Evolutionary conservation across 2,113 vertebrate species (phyloP), one percentile per base, ranked within the genome.

Genomic region (Bostrychus sinensis): DNA sequence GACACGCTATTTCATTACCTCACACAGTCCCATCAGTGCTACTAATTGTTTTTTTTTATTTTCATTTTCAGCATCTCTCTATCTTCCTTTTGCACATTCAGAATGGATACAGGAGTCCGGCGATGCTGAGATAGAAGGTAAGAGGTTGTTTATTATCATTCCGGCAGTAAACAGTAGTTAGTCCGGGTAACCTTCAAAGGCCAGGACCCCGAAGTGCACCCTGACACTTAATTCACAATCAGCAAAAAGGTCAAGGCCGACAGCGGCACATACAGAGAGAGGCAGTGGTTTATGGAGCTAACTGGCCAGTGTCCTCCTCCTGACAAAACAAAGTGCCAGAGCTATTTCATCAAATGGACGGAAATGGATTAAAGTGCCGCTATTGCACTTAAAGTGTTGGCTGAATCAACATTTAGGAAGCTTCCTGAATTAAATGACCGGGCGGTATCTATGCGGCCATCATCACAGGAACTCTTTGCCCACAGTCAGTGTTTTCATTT

Each of bases 1-100:
- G 80, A 89, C 78, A 72, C 62, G 56, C 82, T 64, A 85, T 87
- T 84, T 89, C 87, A 90, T 91, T 86, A 91, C 80, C 86, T 81
- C 79, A 80, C 79, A 82, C 78, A 56, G 66, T 65, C 78, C 78
- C 71, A 84, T 81, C 81, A 68, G 76, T 26, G 53, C 68, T 62
- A 70, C 82, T 88, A 85, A 87, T 87, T 89, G 83, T 90, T 86
- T 86, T 88, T 86, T 45, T 25, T 48, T 48, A 61, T 79, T 82
- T 83, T 80, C 64, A 76, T 89, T 81, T 81, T 68, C 66, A 70
- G 61, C 64, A 66, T 74, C 81, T 77, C 72, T 76, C 65, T 53
- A 42, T 85, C 72, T 77, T 51, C 39, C 32, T 67, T 72, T 69
- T 39, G 50, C 48, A 51, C 69, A 51, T 64, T 78, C 64, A 62